These are phyloP conservation scores for Andrena marginata DNA, from an alignment of 2,888 invertebrate species.

Conservation along the genomic window DNA sequence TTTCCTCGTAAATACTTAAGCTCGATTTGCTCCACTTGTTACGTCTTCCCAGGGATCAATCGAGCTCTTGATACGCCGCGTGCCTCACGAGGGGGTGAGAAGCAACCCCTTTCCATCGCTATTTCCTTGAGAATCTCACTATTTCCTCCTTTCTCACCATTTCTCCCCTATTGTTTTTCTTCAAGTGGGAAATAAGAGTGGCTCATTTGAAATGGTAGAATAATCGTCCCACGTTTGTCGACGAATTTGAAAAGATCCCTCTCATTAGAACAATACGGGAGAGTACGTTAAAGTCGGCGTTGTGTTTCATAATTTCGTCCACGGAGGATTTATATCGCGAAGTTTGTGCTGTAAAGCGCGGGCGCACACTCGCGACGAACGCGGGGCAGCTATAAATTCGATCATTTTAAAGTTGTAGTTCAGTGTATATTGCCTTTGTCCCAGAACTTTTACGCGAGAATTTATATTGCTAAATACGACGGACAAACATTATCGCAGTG, in stretches of 20 bases:
- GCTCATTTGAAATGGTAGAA: too few species aligned
- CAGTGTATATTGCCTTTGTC: constrained; percentile 27
- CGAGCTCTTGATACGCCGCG: constrained; percentile 14
- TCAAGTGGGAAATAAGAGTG: too few species aligned
- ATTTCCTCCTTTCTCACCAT: too few species aligned
- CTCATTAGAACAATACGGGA: background rate
- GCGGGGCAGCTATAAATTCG: constrained; percentile 47
- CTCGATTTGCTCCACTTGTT: constrained; percentile 60
- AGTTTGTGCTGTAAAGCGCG: constrained; percentile 40
- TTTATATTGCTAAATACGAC: constrained; percentile 40
- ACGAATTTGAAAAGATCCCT: background rate
- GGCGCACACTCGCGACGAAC: background rate
- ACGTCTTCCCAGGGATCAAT: constrained; percentile 40
- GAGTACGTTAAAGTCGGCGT: constrained; percentile 23
- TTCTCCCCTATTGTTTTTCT: too few species aligned
- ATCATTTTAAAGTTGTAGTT: constrained; percentile 54
- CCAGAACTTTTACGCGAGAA: constrained; percentile 22
- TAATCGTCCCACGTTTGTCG: too few species aligned
- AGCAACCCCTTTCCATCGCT: constrained; percentile 2
- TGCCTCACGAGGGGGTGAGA: background rate
- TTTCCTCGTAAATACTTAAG: constrained; percentile 59
- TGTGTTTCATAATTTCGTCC: constrained; percentile 45
- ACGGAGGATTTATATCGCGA: constrained; percentile 29
- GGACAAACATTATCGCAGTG: constrained; percentile 1
- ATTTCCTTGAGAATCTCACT: background rate